Base-by-base conservation (phyloP, 92 coral and sea anemone genomes). In the Hydrozoanthus gracilis region DNA sequence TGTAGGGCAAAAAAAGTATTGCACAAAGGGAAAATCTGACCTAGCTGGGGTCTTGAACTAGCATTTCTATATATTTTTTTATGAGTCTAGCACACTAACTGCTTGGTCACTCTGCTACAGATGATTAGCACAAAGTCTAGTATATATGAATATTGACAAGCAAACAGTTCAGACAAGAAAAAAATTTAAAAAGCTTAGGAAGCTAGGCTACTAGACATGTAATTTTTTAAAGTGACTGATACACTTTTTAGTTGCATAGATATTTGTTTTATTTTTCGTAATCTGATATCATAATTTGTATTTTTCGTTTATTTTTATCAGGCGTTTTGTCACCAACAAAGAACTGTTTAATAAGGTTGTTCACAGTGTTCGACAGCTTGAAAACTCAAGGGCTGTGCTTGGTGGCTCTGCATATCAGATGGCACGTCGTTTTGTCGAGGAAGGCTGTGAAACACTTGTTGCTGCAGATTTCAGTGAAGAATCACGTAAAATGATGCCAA, bases 371-470 rank as follows among this genome's bases (percentile, higher is more conserved):
- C 86, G 76, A 46, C 71, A 87, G 52, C 79, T 90, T 16, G 82
- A 92, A 68, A 89, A 89, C 16, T 88, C 95, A 5, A 91, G 93
- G 61, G 58, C 78, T n/a, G 68, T 88, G 55, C 62, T 94, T 83
- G 98, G 98, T 35, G 97, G 98, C 45, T 93, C 95, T 9, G 97
- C 92, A 7, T 54, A 90, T 76, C 85, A 83, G 49, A 91, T 93
- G 86, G 98, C 95, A 2, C 86, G 88, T 66, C 89, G 98, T 8
- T 90, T 95, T 76, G 95, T 73, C 8, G 51, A 71, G 17, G 93
- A 93, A 56, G 93, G 95, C 8, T 95, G 98, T 66, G 86, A 88
- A 51, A 88, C 91, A 39, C 86, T 91, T 12, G 84, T 92, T 3
- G 94, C 98, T 48, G 98, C 92, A 20, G 95, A 87, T 14, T 92